A percentile compares a stretch with the other conserved stretches of the same genome.
These are phyloP conservation scores for Alsophila aescularia DNA, from an alignment of 2,888 invertebrate genomes.

Conservation along the genomic window DNA sequence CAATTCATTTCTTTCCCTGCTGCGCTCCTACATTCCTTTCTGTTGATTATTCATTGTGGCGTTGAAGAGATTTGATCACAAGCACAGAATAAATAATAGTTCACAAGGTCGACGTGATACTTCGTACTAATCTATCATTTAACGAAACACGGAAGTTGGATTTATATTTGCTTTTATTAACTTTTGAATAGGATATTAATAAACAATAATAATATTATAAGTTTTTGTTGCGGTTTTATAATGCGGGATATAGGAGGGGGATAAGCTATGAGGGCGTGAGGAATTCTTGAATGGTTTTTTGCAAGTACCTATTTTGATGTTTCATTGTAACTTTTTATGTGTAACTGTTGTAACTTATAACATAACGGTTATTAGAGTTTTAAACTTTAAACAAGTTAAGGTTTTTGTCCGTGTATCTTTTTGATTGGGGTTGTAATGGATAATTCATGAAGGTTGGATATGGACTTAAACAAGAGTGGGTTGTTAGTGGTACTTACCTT, in stretches of 20 bases:
- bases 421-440: too few species aligned
- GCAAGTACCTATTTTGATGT: neutral
- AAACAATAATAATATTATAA: slow-evolving; percentile 18
- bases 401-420: too few species aligned
- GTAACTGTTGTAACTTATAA: neutral
- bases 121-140: slow-evolving; percentile 29
- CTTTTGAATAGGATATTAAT: slow-evolving; percentile 36
- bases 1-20: neutral
- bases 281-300: slow-evolving; percentile 16
- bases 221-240: slow-evolving; percentile 27
- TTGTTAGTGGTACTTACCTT: too few species aligned
- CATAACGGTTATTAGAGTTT: too few species aligned
- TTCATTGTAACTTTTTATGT: neutral
- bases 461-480: too few species aligned
- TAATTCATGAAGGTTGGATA: too few species aligned
- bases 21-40: neutral
- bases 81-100: neutral
- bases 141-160: slow-evolving; percentile 34
- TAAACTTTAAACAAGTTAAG: too few species aligned
- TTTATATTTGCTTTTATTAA: slow-evolving; percentile 21
- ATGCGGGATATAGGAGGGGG: slow-evolving; percentile 28
- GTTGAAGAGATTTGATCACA: slow-evolving; percentile 1
- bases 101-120: slow-evolving; percentile 23
- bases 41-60: slow-evolving; percentile 51
- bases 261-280: slow-evolving; percentile 31